Conservation (phyloP, 2,113 vertebrate species). For the Vicugna pacos region DNA sequence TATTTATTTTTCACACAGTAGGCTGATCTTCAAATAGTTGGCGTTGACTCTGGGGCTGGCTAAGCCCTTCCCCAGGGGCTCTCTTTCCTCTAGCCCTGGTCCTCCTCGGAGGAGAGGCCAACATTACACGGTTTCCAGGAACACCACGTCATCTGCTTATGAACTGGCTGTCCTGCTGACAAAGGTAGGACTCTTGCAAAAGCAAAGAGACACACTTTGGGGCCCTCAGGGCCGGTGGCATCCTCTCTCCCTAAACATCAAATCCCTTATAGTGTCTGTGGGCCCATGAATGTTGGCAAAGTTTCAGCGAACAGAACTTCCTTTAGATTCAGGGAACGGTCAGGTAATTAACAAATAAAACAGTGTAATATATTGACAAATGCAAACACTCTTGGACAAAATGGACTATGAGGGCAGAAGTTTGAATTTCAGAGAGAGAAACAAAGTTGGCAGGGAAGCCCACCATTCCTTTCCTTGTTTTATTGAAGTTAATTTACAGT, state of each 20-base stretch:
- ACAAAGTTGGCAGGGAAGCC: neutral
- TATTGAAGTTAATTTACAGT: no score
- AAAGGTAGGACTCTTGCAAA: neutral
- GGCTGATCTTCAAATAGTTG: neutral
- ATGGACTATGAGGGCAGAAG: neutral
- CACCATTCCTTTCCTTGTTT: neutral
- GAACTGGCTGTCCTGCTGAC: neutral
- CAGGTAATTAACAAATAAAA: neutral
- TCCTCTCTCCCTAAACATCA: neutral
- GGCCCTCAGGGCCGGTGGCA: neutral
- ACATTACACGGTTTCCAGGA: neutral
- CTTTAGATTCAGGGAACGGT: neutral
- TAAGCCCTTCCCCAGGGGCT: neutral
- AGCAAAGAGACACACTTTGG: neutral
- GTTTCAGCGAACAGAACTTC: neutral
- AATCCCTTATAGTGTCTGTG: neutral
- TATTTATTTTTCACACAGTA: conserved; percentile 16
- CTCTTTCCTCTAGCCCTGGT: neutral
- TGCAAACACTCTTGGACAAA: neutral
- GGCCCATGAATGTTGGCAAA: neutral
- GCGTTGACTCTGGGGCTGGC: neutral
- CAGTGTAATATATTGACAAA: neutral
- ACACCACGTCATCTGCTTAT: no score
- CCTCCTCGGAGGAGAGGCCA: neutral
- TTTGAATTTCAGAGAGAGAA: neutral